Conservation (phyloP, 2,113 vertebrate species). For the Cryptotis parvus region DNA sequence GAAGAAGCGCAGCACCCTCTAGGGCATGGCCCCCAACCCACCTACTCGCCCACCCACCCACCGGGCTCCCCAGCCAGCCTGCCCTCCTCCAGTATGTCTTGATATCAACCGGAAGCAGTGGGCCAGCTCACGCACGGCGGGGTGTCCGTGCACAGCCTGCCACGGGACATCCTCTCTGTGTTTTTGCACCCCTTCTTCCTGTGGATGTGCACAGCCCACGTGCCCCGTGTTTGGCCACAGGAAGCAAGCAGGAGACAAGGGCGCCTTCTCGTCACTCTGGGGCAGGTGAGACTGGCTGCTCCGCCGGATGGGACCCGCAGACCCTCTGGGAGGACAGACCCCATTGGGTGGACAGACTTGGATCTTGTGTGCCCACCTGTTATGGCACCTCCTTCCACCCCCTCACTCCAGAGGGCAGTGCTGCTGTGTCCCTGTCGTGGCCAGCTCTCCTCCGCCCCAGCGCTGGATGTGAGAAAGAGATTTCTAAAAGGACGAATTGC, state of each 20-base stretch:
- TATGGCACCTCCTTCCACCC: slow-evolving; percentile 78
- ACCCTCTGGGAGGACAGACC: slow-evolving; percentile 10
- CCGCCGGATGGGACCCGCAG: neutral
- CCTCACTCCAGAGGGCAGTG: slow-evolving; percentile 62
- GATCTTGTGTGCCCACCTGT: slow-evolving; percentile 77
- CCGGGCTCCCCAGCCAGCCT: neutral
- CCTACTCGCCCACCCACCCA: neutral
- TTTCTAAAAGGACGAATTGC: slow-evolving; percentile 60
- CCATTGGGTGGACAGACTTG: slow-evolving; percentile 57
- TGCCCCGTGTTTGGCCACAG: neutral
- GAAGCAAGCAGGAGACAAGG: neutral
- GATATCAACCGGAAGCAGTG: too few species aligned
- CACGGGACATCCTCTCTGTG: too few species aligned
- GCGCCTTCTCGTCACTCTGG: neutral
- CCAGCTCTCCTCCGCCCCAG: slow-evolving; percentile 72
- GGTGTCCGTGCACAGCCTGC: neutral
- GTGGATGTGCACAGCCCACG: neutral
- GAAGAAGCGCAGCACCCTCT: slow-evolving; percentile 90
- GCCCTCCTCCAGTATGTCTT: too few species aligned
- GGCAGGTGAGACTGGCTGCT: neutral
- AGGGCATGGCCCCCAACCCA: slow-evolving; percentile 74
- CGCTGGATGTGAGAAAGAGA: slow-evolving; percentile 62
- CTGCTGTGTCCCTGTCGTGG: slow-evolving; percentile 57
- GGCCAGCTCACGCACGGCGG: neutral
- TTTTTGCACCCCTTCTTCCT: neutral